Conservation (phyloP, 2,888 invertebrate genomes). For the Dasypolia templi region DNA sequence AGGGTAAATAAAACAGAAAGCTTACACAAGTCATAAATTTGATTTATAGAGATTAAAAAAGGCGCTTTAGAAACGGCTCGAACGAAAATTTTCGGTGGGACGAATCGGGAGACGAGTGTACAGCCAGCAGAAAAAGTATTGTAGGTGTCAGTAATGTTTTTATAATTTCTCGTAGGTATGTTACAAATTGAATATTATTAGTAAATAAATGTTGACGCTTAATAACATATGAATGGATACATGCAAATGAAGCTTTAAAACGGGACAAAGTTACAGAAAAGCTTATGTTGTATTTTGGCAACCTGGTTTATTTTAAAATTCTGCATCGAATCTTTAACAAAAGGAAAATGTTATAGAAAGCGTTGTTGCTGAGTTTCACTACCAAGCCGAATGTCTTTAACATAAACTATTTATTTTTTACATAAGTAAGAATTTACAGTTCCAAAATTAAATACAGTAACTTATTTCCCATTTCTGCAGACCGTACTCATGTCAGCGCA, state of each 20-base stretch:
- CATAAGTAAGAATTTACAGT: background rate
- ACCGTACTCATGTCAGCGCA: conserved; percentile 84
- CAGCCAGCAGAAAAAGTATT: conserved; percentile 70
- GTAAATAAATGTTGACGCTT: background rate
- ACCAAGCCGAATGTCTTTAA: background rate
- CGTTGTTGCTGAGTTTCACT: background rate
- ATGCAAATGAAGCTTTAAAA: background rate
- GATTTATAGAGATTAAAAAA: conserved; percentile 91
- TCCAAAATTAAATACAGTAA: background rate
- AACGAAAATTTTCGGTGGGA: conserved; percentile 90
- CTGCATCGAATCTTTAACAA: background rate
- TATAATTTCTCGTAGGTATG: background rate
- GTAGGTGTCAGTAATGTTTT: conserved; percentile 4
- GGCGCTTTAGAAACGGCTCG: conserved; percentile 90
- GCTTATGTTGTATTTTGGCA: background rate
- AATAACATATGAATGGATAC: background rate
- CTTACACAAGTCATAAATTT: conserved; percentile 91
- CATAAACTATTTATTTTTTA: no score
- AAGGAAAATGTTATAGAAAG: background rate
- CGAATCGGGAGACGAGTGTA: conserved; percentile 88
- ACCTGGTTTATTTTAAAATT: no score
- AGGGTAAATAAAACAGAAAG: conserved; percentile 91
- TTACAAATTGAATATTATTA: background rate
- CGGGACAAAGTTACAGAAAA: background rate
- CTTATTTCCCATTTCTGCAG: conserved; percentile 68